phyloP scores from a whole-genome alignment of 2,113 vertebrate genomes.

The Laticauda colubrina region DNA sequence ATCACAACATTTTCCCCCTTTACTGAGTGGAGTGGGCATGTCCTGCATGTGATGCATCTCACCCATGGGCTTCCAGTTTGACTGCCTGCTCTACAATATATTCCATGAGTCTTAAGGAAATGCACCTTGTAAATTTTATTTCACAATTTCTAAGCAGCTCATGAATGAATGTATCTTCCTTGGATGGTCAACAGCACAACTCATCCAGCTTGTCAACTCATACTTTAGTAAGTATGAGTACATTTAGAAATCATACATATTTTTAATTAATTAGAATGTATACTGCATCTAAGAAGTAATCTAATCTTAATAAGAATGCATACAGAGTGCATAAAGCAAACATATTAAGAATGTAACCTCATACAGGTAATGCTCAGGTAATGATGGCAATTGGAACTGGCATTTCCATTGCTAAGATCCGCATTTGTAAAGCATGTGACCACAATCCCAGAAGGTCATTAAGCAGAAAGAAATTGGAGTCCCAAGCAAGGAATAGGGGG shows the following conservation, averaged over 20 bases:
- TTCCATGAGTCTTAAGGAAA: not conserved
- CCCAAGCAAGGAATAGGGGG: not conserved
- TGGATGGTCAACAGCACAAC: not conserved
- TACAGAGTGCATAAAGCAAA: not conserved
- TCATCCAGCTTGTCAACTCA: not conserved
- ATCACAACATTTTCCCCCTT: too few species aligned
- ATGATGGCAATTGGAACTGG: not conserved
- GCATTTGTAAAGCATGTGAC: not conserved
- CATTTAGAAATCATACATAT: not conserved
- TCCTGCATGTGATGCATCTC: too few species aligned
- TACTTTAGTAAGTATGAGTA: not conserved
- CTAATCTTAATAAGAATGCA: not conserved
- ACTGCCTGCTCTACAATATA: too few species aligned
- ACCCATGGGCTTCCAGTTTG: too few species aligned
- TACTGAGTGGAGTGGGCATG: too few species aligned
- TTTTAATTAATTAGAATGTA: not conserved
- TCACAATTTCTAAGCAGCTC: not conserved
- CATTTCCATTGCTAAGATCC: not conserved
- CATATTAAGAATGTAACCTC: not conserved
- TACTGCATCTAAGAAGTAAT: not conserved
- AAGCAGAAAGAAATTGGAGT: not conserved
- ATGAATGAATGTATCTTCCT: not conserved
- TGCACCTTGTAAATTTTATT: not conserved
- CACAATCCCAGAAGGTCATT: not conserved
- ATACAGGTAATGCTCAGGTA: not conserved